Evolutionary conservation across 2,888 invertebrate genomes (phyloP).

Genomic region (Eueremaeus valkanovi): DNA sequence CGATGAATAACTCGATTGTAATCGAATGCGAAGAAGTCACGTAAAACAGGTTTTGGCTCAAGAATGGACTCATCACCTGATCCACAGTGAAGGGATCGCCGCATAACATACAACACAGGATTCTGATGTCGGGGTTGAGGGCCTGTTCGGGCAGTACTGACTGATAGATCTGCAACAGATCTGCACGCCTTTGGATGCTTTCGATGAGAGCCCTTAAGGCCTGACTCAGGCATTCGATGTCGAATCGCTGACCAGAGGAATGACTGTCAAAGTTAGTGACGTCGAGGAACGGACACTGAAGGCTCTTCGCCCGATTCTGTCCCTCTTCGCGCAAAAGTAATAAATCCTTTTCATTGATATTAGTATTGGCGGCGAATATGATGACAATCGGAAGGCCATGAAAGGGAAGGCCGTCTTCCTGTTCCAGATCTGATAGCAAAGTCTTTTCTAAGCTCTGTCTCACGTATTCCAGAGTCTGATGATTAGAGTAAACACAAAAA

Average conservation of each 20-base stretch:
- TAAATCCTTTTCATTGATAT: conserved; percentile 78
- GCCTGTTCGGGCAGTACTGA: conserved; percentile 62
- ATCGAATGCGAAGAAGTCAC: conserved; percentile 74
- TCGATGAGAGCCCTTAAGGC: conserved; percentile 70
- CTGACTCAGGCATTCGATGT: conserved; percentile 38
- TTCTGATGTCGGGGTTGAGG: conserved; percentile 73
- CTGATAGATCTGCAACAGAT: conserved; percentile 65
- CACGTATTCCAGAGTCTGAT: conserved; percentile 85
- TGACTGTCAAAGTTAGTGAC: conserved; percentile 54
- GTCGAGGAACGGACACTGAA: conserved; percentile 81
- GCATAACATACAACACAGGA: conserved; percentile 94
- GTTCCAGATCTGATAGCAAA: conserved; percentile 78
- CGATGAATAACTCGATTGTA: conserved; percentile 84
- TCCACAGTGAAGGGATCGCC: conserved; percentile 89
- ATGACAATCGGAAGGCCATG: conserved; percentile 82
- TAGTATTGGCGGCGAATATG: conserved; percentile 79
- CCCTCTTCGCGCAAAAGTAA: conserved; percentile 80
- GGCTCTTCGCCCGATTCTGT: conserved; percentile 78
- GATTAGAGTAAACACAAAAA: conserved; percentile 70
- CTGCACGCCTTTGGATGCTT: conserved; percentile 72
- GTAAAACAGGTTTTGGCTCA: conserved; percentile 76
- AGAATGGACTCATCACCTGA: conserved; percentile 73
- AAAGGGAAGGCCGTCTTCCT: conserved; percentile 80
- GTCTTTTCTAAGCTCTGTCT: conserved; percentile 86
- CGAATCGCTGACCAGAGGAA: conserved; percentile 27